Evolutionary conservation across 2,797 vertebrate genomes (phyloP).

Genomic region (Propithecus perrieri): DNA sequence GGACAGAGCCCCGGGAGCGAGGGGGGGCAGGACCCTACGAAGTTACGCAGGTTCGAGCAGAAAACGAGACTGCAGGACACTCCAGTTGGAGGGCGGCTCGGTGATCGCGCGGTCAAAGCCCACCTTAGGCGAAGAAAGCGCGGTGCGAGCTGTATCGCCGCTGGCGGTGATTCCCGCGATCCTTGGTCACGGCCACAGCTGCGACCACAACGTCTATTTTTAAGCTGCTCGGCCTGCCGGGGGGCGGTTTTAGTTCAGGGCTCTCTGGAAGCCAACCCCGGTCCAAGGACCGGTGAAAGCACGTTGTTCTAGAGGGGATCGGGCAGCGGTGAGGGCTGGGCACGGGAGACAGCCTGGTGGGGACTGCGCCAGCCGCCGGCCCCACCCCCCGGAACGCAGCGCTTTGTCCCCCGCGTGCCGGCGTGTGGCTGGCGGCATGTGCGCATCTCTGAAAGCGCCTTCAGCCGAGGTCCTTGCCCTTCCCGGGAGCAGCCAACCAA

Average conservation of each 20-base stretch:
- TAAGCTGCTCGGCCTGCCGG: background rate
- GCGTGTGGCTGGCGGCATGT: background rate
- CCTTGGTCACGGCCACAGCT: background rate
- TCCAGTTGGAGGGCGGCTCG: too few relatives aligned
- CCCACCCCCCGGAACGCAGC: background rate
- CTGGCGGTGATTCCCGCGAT: background rate
- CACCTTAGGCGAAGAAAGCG: too few relatives aligned
- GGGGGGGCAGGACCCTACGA: too few relatives aligned
- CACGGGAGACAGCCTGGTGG: background rate
- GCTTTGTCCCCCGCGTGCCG: background rate
- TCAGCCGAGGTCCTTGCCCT: background rate
- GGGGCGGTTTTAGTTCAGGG: background rate
- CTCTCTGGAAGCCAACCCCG: background rate
- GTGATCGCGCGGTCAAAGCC: too few relatives aligned
- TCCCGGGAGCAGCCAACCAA: background rate
- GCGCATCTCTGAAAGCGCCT: background rate
- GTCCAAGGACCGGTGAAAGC: background rate
- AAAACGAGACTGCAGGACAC: too few relatives aligned
- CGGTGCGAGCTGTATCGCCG: background rate
- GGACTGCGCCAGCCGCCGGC: background rate
- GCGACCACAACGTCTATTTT: background rate
- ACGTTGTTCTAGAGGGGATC: background rate
- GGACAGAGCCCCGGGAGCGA: too few relatives aligned
- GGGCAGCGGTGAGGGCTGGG: background rate
- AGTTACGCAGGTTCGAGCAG: too few relatives aligned